A percentile compares a stretch with the other conserved stretches of the same genome.
Conservation (phyloP, 2,888 invertebrate species). For the Aleiodes alternator region DNA sequence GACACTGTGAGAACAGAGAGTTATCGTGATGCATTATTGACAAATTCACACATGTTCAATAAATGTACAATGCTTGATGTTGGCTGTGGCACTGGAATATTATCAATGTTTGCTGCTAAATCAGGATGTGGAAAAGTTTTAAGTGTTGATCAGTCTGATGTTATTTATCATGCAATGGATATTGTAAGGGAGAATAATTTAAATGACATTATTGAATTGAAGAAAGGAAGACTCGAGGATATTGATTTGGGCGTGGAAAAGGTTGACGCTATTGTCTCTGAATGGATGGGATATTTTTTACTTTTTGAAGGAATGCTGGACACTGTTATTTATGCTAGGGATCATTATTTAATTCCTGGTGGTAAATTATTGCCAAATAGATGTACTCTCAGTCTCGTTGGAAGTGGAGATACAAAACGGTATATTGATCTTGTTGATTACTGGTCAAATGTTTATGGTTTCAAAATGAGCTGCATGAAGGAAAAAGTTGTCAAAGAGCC, state of each 20-base stretch:
- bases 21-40: constrained; percentile 89
- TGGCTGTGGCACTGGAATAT: constrained; percentile 97
- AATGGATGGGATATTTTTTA: constrained; percentile 99
- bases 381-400: constrained; percentile 88
- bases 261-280: constrained; percentile 95
- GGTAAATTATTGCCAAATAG: constrained; percentile 90
- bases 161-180: constrained; percentile 96
- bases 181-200: constrained; percentile 93
- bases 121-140: constrained; percentile 94
- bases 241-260: constrained; percentile 84
- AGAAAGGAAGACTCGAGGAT: constrained; percentile 92
- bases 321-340: constrained; percentile 92
- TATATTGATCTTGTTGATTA: constrained; percentile 86
- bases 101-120: constrained; percentile 98
- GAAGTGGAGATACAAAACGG: constrained; percentile 84
- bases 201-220: constrained; percentile 83
- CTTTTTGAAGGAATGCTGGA: constrained; percentile 98
- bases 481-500: constrained; percentile 89
- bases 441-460: constrained; percentile 96
- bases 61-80: constrained; percentile 94
- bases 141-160: constrained; percentile 97
- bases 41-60: constrained; percentile 82
- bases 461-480: constrained; percentile 94
- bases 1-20: constrained; percentile 91
- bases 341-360: constrained; percentile 85